Conservation (phyloP, 2,113 vertebrate genomes). For the Corapipo altera region DNA sequence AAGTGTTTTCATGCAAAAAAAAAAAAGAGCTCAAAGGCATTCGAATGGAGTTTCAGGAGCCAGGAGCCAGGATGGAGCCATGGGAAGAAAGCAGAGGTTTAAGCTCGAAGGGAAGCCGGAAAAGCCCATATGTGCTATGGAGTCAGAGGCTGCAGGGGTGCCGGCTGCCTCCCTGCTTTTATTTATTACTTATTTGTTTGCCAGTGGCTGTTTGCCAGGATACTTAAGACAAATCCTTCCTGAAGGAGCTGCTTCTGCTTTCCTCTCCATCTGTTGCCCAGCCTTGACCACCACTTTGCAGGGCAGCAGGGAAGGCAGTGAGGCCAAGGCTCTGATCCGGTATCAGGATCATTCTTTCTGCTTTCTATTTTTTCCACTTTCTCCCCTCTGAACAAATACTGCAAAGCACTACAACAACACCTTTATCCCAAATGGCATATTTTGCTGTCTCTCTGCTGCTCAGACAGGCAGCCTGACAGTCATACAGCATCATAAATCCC, state of each 20-base stretch:
- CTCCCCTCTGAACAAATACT: background rate
- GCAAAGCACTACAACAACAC: background rate
- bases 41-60: background rate
- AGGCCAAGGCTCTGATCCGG: background rate
- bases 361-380: background rate
- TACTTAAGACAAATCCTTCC: conserved; percentile 1
- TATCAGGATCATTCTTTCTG: background rate
- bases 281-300: background rate
- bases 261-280: conserved; percentile 12
- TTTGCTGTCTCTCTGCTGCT: background rate
- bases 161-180: background rate
- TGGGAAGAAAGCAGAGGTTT: background rate
- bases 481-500: background rate
- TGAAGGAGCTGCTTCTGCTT: background rate
- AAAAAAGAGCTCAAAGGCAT: background rate
- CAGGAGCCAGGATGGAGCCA: background rate
- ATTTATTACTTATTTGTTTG: conserved; percentile 40
- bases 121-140: background rate
- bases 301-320: background rate
- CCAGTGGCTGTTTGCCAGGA: background rate
- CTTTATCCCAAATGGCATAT: background rate
- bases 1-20: background rate
- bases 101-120: background rate
- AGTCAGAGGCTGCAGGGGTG: conserved; percentile 4
- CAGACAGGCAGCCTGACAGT: background rate